These are phyloP conservation scores for Andinoacara biseriatus DNA, from an alignment of 2,113 vertebrate genomes.

Conservation along the genomic window DNA sequence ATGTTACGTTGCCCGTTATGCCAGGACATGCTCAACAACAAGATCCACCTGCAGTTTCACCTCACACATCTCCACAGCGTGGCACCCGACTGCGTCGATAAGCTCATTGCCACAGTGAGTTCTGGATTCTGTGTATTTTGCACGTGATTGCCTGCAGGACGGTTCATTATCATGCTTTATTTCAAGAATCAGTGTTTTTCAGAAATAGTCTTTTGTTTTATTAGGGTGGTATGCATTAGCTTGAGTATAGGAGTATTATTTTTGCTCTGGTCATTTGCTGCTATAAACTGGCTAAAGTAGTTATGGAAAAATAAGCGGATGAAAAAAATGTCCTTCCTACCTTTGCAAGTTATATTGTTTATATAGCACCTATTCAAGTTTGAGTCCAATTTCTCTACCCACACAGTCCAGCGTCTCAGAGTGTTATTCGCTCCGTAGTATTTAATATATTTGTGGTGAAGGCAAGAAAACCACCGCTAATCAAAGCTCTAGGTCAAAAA, in stretches of 20 bases:
- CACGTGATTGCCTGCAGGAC: background rate
- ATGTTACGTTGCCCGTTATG: conserved; percentile 97
- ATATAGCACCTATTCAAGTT: background rate
- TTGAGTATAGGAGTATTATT: background rate
- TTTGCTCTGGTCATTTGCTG: background rate
- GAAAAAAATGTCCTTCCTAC: background rate
- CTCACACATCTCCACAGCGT: conserved; percentile 99
- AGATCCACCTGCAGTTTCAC: conserved; percentile 98
- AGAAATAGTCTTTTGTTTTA: background rate
- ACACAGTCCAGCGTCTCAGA: background rate
- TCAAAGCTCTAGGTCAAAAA: background rate
- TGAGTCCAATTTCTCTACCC: background rate
- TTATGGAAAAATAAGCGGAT: background rate
- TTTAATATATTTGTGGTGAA: conserved; percentile 5
- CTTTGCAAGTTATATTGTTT: background rate
- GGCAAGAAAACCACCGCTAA: conserved; percentile 6
- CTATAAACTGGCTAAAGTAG: background rate
- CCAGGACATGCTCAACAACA: conserved; percentile 99
- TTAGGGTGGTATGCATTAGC: background rate
- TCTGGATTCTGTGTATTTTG: background rate
- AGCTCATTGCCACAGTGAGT: conserved; percentile 95
- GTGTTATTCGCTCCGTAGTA: background rate
- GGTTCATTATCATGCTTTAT: background rate
- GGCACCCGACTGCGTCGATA: conserved; percentile 97
- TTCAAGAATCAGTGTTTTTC: background rate